These are phyloP conservation scores for Prosopocoilus inquinatus DNA, from an alignment of 2,888 invertebrate genomes.

Conservation along the genomic window DNA sequence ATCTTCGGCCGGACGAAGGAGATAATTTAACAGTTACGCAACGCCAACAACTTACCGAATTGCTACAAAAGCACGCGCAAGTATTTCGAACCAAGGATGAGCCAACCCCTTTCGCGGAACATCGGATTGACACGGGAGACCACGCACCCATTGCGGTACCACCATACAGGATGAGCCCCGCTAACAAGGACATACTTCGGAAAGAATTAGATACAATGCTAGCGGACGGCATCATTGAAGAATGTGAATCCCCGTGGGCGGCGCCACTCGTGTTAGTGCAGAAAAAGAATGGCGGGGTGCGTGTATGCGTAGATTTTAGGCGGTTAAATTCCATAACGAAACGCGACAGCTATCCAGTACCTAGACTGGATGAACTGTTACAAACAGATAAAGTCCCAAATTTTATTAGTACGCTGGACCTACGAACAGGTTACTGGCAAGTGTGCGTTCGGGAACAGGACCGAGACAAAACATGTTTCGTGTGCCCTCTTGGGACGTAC, in stretches of 20 bases:
- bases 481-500: slow-evolving; percentile 36
- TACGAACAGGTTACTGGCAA: slow-evolving; percentile 44
- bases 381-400: slow-evolving; percentile 35
- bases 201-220: slow-evolving; percentile 37
- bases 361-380: slow-evolving; percentile 45
- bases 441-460: slow-evolving; percentile 42
- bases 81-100: no score
- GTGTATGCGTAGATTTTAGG: slow-evolving; percentile 43
- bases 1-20: no score
- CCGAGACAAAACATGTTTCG: slow-evolving; percentile 19
- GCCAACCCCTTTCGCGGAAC: no score
- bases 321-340: slow-evolving; percentile 28
- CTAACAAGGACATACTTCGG: slow-evolving; percentile 27
- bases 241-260: slow-evolving; percentile 43
- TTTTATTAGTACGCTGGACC: slow-evolving; percentile 38
- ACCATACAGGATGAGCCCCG: slow-evolving; percentile 38
- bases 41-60: no score
- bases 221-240: slow-evolving; percentile 39
- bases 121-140: no score
- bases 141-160: slow-evolving; percentile 36
- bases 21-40: no score
- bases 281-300: slow-evolving; percentile 35
- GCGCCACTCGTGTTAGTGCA: slow-evolving; percentile 41
- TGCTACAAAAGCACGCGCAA: no score
- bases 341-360: slow-evolving; percentile 40